A percentile compares a stretch with the other conserved stretches of the same genome.
phyloP scores from a whole-genome alignment of 2,888 invertebrate genomes.

The Drosophila tanythrix region DNA sequence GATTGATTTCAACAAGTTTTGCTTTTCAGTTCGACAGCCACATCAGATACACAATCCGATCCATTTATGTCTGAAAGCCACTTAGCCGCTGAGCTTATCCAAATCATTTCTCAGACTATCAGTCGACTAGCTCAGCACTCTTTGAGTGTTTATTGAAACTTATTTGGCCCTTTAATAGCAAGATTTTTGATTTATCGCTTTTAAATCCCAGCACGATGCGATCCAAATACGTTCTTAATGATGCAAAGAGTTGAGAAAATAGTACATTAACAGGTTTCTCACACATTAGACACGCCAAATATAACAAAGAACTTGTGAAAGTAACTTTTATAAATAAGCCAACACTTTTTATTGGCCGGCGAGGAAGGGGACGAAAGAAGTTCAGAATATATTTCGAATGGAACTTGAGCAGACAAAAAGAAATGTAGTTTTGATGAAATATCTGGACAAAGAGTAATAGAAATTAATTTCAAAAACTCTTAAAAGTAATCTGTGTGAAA shows the following conservation, averaged over 20 bases:
- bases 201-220: background rate
- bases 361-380: background rate
- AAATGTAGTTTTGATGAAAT: background rate
- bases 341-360: background rate
- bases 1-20: background rate
- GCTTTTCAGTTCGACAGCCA: background rate
- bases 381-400: background rate
- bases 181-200: background rate
- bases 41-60: background rate
- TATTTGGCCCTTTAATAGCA: background rate
- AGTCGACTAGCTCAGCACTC: background rate
- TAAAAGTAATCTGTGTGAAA: background rate
- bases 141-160: background rate
- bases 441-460: accelerated
- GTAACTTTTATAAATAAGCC: background rate
- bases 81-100: background rate
- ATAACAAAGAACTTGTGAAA: background rate
- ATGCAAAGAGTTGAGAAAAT: background rate
- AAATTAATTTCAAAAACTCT: background rate
- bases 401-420: background rate
- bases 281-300: slow-evolving; percentile 3
- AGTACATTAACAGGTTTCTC: background rate
- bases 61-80: background rate
- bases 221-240: background rate
- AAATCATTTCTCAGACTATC: background rate